Base-by-base conservation (phyloP, 2,888 invertebrate genomes). In the Neoscelio sp. region DNA sequence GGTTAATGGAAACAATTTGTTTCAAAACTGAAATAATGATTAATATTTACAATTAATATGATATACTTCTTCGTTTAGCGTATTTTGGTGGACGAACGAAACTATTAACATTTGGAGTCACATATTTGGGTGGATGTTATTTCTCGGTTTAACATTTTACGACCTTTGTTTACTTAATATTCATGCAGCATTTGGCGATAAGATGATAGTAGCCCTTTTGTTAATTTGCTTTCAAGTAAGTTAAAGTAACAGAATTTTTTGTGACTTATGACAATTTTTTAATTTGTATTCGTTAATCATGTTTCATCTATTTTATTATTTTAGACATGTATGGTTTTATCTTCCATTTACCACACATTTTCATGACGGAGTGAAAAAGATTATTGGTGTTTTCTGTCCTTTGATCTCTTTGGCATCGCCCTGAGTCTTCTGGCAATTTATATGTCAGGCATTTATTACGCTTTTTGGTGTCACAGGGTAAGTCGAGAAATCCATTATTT, bases 31-130 rank as follows among this genome's bases (percentile, higher is more conserved):
- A n/a, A n/a, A n/a, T n/a, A n/a, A n/a, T n/a, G n/a, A n/a, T n/a
- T n/a, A 50, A 50, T 4, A 38, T 15, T 26, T 8, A 44, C 28
- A 40, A 40, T 12, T 38, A 26, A 6, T 26, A 5, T 62, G 3
- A 26, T 33, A 74, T 92, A 94, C 4, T 20, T 18, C 12, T 40
- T 54, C 38, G 13, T 54, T 38, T 54, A 97, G 98, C 90, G 92
- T 97, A 88, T 97, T 98, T 91, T 96, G 97, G 95, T 97, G 98
- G 97, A 98, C 97, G 67, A 99, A 99, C 90, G 99, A 99, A 91
- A 98, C 98, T 0, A 94, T 99, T 89, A 99, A 99, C 89, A 98
- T 99, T 88, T 99, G 99, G 99, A 97, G 97, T 44, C 99, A 99
- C 89, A 92, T 99, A 86, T 95, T 96, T 85, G 96, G 96, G 6